Evolutionary conservation across 2,113 vertebrate genomes (phyloP).

Genomic region (Erythrolamprus reginae): DNA sequence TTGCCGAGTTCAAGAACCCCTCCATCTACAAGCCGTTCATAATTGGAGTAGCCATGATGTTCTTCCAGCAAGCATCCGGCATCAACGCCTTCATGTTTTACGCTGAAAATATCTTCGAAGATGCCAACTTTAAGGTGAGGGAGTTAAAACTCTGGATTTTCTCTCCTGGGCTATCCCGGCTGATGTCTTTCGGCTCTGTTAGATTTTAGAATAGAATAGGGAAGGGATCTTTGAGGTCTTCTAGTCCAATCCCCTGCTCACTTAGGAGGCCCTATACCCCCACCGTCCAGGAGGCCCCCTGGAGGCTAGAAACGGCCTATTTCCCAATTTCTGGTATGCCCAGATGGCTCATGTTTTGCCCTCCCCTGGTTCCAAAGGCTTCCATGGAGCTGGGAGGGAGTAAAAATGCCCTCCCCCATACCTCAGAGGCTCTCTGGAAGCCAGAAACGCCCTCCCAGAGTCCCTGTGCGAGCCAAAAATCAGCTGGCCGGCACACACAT

Average conservation of each 20-base stretch:
- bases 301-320: too few species aligned
- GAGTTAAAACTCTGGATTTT: fast-evolving
- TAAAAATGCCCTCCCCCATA: too few species aligned
- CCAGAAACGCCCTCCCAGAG: too few species aligned
- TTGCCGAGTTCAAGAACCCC: slow-evolving; percentile 73
- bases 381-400: too few species aligned
- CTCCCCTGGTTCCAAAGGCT: too few species aligned
- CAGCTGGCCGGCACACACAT: too few species aligned
- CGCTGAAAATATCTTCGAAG: slow-evolving; percentile 84
- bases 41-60: slow-evolving; percentile 84
- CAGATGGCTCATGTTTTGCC: too few species aligned
- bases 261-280: too few species aligned
- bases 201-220: neutral
- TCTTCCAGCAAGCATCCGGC: slow-evolving; percentile 88
- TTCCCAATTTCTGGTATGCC: too few species aligned
- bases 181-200: neutral
- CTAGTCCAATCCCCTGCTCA: neutral
- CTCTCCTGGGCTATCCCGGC: neutral
- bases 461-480: too few species aligned
- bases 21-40: slow-evolving; percentile 83
- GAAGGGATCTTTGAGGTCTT: neutral
- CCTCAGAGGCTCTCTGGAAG: too few species aligned
- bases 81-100: slow-evolving; percentile 97
- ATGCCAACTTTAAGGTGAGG: slow-evolving; percentile 83
- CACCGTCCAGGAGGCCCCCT: too few species aligned